These are phyloP conservation scores for Heliangelus exortis DNA, from an alignment of 2,797 vertebrate genomes.

Conservation along the genomic window DNA sequence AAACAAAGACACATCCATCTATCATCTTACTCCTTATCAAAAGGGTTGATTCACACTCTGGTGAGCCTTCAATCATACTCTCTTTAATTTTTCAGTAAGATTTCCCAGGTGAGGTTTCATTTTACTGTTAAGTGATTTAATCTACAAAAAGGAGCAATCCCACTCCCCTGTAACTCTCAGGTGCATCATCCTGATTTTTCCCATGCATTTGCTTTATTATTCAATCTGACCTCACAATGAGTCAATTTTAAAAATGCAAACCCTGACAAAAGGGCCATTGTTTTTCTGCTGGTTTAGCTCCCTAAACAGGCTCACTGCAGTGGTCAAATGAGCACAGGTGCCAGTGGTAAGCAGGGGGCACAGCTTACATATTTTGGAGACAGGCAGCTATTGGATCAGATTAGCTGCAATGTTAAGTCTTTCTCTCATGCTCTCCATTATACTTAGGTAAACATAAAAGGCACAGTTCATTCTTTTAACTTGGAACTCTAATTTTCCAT, in stretches of 20 bases:
- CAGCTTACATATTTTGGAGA: neutral
- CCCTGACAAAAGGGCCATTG: neutral
- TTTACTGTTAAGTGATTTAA: neutral
- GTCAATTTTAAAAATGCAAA: neutral
- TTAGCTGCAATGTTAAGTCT: neutral
- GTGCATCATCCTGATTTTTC: neutral
- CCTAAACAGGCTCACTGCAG: neutral
- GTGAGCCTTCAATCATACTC: neutral
- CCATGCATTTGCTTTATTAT: neutral
- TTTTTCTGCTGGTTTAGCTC: neutral
- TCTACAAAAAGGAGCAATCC: neutral
- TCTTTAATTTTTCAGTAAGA: slow-evolving; percentile 3
- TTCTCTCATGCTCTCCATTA: neutral
- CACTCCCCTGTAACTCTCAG: neutral
- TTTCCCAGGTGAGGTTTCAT: slow-evolving; percentile 1
- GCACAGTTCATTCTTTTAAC: neutral
- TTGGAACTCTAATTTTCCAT: neutral
- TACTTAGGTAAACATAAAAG: neutral
- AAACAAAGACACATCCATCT: neutral
- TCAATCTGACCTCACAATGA: neutral
- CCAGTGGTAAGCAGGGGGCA: neutral
- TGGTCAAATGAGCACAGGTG: neutral
- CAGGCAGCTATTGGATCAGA: neutral
- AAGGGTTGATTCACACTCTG: neutral
- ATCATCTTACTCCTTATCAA: neutral